Base-by-base conservation (phyloP, 2,797 vertebrate genomes). In the Huso huso region DNA sequence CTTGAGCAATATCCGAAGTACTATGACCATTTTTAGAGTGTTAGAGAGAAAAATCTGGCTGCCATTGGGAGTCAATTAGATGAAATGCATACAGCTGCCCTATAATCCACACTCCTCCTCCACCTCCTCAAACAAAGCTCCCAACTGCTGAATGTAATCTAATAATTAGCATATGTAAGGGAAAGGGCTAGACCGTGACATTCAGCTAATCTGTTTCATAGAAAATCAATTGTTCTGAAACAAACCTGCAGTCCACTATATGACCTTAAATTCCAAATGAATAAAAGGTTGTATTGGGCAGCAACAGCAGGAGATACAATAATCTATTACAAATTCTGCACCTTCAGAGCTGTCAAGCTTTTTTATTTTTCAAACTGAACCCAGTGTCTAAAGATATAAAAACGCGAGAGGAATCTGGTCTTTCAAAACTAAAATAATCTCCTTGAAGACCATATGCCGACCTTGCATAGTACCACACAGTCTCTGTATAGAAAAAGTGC, bases 91-190 rank as follows among this genome's bases (percentile, higher is more conserved):
- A 83, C 84, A 89, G 86, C 83, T 90, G 82, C 71, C 73, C 64
- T 64, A 78, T 72, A 82, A 89, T 72, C 70, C 79, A 77, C 66
- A 72, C 72, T 72, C 55, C 63, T 67, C 68, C 57, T 68, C 12
- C 49, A 10, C 11, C 75, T 77, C 75, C 70, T 71, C 64, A 72
- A 66, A 89, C 81, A 86, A 86, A 89, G 76, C 78, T 73, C 80
- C 73, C 77, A 83, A 86, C 77, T 76, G 80, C 78, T 83, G 83
- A 86, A 81, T 74, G 78, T 73, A 71, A 83, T 77, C 76, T 73
- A 74, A 75, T 66, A 78, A 90, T 91, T 89, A 88, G 82, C 87
- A 88, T 86, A 86, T 77, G 80, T 85, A 85, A 92, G 84, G 77
- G 76, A 84, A 86, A 87, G 73, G 78, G 78, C 69, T 77, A 80